Percentiles rank a stretch among this genome's conserved stretches.
Evolutionary conservation across 2,113 vertebrate genomes (phyloP).

Genomic region (Odobenus rosmarus): DNA sequence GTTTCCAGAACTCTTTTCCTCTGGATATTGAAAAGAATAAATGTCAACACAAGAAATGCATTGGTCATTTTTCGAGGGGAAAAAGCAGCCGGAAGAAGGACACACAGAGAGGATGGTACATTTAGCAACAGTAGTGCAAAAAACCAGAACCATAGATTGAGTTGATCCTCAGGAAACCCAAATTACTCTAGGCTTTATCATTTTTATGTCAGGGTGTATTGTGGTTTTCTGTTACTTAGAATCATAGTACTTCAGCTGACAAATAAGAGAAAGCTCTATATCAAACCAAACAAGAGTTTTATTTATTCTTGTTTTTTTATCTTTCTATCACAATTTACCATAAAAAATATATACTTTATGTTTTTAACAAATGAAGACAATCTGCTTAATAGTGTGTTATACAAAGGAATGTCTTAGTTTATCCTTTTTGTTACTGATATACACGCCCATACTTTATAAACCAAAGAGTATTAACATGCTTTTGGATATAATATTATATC

Average conservation of each 20-base stretch:
- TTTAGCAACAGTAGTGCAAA: background rate
- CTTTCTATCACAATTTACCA: background rate
- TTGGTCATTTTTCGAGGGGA: background rate
- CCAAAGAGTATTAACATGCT: background rate
- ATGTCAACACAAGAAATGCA: background rate
- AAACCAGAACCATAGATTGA: background rate
- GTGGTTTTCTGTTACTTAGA: background rate
- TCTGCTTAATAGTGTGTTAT: background rate
- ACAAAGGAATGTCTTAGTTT: background rate
- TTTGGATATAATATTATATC: background rate
- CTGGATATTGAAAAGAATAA: background rate
- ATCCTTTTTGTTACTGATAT: background rate
- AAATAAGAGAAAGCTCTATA: background rate
- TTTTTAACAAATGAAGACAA: background rate
- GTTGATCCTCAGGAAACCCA: background rate
- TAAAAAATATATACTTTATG: background rate
- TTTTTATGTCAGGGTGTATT: background rate
- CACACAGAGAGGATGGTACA: background rate
- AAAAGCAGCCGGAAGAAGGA: background rate
- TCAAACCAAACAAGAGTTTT: background rate
- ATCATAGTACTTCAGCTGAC: background rate
- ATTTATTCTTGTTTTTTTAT: conserved; percentile 21
- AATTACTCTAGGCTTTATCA: background rate
- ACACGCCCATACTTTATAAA: background rate
- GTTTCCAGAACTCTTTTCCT: background rate